Evolutionary conservation across 2,888 invertebrate species (phyloP).

Genomic region (Ormia ochracea): DNA sequence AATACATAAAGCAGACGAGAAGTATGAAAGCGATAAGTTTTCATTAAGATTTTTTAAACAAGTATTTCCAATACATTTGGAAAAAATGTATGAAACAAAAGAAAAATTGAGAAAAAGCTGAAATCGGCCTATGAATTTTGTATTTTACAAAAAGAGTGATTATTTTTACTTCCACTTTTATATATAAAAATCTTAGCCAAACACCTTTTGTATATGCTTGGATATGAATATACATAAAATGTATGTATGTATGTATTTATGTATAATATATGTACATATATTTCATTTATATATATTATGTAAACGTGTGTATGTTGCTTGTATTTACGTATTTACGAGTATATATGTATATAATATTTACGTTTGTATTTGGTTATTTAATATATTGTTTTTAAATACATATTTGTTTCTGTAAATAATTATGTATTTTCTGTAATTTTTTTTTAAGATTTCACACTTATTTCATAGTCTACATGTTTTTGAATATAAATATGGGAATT

Average conservation of each 20-base stretch:
- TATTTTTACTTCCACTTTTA: conserved; percentile 6
- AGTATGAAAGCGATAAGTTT: no score
- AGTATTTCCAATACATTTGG: no score
- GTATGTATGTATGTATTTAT: conserved; percentile 13
- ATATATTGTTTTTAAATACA: neutral
- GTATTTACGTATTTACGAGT: conserved; percentile 13
- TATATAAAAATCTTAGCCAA: conserved; percentile 30
- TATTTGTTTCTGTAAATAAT: conserved; percentile 42
- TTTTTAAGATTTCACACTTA: conserved; percentile 50
- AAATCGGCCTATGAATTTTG: neutral
- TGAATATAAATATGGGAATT: neutral
- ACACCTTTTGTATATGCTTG: conserved; percentile 8
- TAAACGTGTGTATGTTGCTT: neutral
- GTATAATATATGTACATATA: conserved; percentile 28
- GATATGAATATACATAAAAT: conserved; percentile 32
- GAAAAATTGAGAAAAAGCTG: no score
- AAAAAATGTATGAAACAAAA: no score
- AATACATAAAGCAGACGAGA: no score
- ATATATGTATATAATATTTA: conserved; percentile 36
- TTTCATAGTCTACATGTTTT: conserved; percentile 1
- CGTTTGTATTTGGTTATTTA: neutral
- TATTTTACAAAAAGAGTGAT: conserved; percentile 8
- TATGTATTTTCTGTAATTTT: no score
- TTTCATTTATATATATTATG: neutral
- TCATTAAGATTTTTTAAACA: no score